Conservation (phyloP, 1,140 invertebrate genomes). For the Doryteuthis pealeii region DNA sequence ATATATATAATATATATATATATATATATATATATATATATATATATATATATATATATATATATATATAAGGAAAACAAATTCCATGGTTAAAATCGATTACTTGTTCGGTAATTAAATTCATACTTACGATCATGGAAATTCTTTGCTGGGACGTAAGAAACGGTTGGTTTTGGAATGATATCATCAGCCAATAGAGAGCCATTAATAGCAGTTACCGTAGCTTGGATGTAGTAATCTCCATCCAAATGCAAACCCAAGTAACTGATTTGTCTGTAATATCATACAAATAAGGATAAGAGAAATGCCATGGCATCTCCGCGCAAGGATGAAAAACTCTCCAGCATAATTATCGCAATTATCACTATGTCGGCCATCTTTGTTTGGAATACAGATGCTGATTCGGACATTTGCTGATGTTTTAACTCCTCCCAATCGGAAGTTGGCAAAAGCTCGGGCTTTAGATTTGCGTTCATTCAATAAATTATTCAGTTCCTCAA, state of each 20-base stretch:
- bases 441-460: constrained; percentile 25
- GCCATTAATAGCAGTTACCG: constrained; percentile 27
- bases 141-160: constrained; percentile 18
- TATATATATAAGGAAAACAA: no score
- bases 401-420: constrained; percentile 30
- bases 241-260: constrained; percentile 13
- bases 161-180: constrained; percentile 19
- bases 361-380: not conserved
- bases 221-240: constrained; percentile 20
- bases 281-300: constrained; percentile 26
- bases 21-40: no score
- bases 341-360: constrained; percentile 24
- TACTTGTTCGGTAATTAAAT: no score
- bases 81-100: constrained; percentile 3
- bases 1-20: no score
- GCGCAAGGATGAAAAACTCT: constrained; percentile 33
- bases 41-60: no score
- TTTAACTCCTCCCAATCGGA: constrained; percentile 25
- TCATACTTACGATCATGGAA: constrained; percentile 25
- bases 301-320: constrained; percentile 32
- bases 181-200: constrained; percentile 14
- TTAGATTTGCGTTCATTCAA: constrained; percentile 20
- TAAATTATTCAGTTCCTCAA: constrained; percentile 19
- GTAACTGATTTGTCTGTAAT: constrained; percentile 17
- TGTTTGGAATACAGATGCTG: constrained; percentile 16